phyloP scores from a whole-genome alignment of 2,113 vertebrate genomes.

The Thryonomys swinderianus region DNA sequence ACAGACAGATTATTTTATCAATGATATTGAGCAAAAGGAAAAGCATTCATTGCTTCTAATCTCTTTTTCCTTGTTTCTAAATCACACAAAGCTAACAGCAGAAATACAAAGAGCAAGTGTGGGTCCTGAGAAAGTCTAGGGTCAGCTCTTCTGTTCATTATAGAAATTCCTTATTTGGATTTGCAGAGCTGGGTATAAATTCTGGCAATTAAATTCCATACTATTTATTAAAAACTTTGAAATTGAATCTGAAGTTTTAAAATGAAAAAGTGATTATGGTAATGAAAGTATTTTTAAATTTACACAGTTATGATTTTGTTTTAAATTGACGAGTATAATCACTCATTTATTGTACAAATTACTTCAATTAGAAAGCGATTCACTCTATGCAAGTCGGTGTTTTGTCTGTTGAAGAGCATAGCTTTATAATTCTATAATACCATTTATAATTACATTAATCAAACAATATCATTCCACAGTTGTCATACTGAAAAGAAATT shows the following conservation, averaged over 20 bases:
- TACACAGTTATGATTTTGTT: background rate
- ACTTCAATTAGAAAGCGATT: background rate
- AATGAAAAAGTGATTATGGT: background rate
- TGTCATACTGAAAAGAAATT: background rate
- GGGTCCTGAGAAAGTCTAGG: fast-evolving
- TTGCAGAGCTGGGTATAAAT: background rate
- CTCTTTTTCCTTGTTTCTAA: conserved; percentile 35
- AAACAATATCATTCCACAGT: background rate
- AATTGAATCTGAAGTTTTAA: background rate
- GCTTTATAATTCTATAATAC: background rate
- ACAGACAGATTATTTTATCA: conserved; percentile 76
- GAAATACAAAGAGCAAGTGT: background rate
- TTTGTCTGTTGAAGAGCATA: background rate
- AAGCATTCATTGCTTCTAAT: conserved; percentile 63
- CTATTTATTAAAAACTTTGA: background rate
- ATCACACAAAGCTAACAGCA: background rate
- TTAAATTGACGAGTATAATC: background rate
- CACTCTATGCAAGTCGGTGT: background rate
- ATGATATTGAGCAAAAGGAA: conserved; percentile 70
- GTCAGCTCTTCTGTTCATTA: background rate
- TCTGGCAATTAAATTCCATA: background rate
- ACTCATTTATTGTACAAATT: background rate
- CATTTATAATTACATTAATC: background rate
- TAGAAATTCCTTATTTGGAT: background rate
- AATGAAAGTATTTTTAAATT: background rate